Conservation (phyloP, 1,140 invertebrate genomes). For the Drosophila tropicalis region DNA sequence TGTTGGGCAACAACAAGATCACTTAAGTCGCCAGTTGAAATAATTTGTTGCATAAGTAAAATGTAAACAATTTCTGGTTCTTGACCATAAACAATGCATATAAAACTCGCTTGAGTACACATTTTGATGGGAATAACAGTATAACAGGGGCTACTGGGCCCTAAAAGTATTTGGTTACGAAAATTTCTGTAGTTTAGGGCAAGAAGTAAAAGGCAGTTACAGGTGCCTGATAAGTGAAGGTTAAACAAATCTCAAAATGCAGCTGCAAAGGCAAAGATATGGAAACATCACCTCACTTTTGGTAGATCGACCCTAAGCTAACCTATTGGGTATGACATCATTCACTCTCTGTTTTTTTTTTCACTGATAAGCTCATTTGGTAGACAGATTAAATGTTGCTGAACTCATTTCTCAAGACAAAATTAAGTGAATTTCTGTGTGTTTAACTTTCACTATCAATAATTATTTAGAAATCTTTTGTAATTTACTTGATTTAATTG, state of each 20-base stretch:
- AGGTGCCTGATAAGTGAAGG: background rate
- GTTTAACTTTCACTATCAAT: slow-evolving; percentile 19
- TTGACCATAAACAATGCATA: background rate
- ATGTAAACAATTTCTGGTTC: slow-evolving; percentile 6
- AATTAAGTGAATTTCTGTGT: background rate
- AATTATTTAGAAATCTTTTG: slow-evolving; percentile 30
- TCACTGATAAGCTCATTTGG: slow-evolving; percentile 2
- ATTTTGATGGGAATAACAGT: slow-evolving; percentile 6
- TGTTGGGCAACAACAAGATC: slow-evolving; percentile 2
- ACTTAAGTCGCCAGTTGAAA: background rate
- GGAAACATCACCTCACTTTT: no score
- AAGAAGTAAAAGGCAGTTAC: background rate
- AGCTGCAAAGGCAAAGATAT: background rate
- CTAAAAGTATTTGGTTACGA: slow-evolving; percentile 5
- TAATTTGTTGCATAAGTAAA: slow-evolving; percentile 8
- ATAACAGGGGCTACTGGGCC: background rate
- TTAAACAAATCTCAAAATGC: background rate
- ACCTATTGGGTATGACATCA: background rate
- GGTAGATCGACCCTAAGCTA: background rate
- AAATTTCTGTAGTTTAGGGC: background rate
- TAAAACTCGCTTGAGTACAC: slow-evolving; percentile 1
- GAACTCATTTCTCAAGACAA: background rate
- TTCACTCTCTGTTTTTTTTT: background rate
- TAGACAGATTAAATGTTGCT: background rate
- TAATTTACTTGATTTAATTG: slow-evolving; percentile 66